Evolutionary conservation across 1,140 invertebrate genomes (phyloP).

Genomic region (Gonatopus flavifemur): DNA sequence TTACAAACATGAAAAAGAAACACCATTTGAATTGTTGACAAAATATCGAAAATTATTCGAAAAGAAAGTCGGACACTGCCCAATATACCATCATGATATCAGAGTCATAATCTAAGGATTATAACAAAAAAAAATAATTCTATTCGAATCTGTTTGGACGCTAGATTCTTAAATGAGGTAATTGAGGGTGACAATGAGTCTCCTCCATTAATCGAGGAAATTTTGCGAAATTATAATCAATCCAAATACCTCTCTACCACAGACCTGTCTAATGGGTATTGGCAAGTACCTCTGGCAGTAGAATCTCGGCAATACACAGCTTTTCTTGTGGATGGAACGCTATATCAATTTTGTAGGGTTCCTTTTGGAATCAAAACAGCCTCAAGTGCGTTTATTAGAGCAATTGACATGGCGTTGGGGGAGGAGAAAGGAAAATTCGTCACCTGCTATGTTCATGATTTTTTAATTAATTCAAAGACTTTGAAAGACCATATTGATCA

Average conservation of each 20-base stretch:
- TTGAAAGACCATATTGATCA: background rate
- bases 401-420: slow-evolving; percentile 1
- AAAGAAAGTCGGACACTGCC: too few relatives aligned
- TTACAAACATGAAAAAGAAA: too few relatives aligned
- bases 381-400: slow-evolving; percentile 33
- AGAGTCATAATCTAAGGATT: slow-evolving; percentile 8
- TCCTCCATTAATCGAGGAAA: slow-evolving; percentile 18
- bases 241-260: slow-evolving; percentile 23
- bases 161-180: too few relatives aligned
- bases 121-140: slow-evolving; percentile 15
- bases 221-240: background rate
- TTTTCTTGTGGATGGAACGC: slow-evolving; percentile 32
- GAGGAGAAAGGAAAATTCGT: background rate
- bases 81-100: too few relatives aligned
- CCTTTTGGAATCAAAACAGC: too few relatives aligned
- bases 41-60: too few relatives aligned
- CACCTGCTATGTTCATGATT: slow-evolving; percentile 3
- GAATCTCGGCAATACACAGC: slow-evolving; percentile 34
- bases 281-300: slow-evolving; percentile 34
- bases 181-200: too few relatives aligned
- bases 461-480: background rate
- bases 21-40: too few relatives aligned
- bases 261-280: slow-evolving; percentile 40
- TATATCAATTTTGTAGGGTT: slow-evolving; percentile 33
- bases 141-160: too few relatives aligned